Evolutionary conservation across 2,113 vertebrate species (phyloP), one percentile per base, ranked within the genome.

Genomic region (Procapra przewalskii): DNA sequence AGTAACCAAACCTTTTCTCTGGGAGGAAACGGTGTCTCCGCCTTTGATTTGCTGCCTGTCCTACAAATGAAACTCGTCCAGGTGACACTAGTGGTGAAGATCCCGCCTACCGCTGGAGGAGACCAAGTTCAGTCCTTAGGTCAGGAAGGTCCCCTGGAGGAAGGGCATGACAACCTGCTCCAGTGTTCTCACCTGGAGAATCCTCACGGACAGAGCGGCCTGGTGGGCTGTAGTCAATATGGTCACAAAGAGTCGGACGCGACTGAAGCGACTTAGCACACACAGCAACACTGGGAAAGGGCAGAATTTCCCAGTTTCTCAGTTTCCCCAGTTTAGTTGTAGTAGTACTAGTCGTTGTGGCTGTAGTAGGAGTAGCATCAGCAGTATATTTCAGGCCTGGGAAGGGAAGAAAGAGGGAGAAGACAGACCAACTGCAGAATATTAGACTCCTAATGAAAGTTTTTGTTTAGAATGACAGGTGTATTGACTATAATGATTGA

Each of bases 381-480:
- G 19, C 48, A 23, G 27, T 21, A 17, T 21, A 25, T 90, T 81
- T 36, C 93, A 88, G 25, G 10, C 62, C 33, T 96, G 21, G 2
- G 33, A 92, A 52, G 3, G 6, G 2, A 40, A 1, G 8, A 5
- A 23, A 7, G 1, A 3, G 13, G 29, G 67, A 88, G 17, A 2
- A 23, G 8, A n/a, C 27, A 60, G 31, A 43, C 1, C 25, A 88
- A 33, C 17, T 6, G 45, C 3, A 0, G 48, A 54, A 52, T 3
- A 54, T 60, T 21, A 52, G 13, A 17, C 12, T 27, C 16, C 16
- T 55, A 90, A 45, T 60, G n/a, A 40, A 91, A 85, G 15, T 40
- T 86, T 94, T 84, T 64, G 10, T 50, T 96, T 83, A 88, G 29
- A 25, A 77, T 55, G 52, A 90, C 45, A 93, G 33, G 59, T 43